Evolutionary conservation across 1,140 invertebrate species (phyloP).

Genomic region (Plodia interpunctella): DNA sequence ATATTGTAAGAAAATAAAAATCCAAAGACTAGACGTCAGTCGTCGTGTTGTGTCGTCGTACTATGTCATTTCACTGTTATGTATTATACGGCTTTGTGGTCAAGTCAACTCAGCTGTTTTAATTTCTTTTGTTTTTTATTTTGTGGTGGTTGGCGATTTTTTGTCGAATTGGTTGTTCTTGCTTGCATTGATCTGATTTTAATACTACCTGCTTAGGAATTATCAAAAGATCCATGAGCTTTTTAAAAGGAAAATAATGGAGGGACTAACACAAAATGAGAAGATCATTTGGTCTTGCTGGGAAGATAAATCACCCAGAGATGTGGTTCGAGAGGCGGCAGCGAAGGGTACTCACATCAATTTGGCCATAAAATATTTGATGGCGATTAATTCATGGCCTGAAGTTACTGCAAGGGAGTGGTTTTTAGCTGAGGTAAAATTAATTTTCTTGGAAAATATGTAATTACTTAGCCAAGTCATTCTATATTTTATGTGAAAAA

Average conservation of each 20-base stretch:
- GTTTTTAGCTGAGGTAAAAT: conserved; percentile 77
- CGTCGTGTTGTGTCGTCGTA: too few relatives aligned
- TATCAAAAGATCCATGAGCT: background rate
- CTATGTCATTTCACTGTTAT: too few relatives aligned
- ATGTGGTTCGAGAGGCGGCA: conserved; percentile 81
- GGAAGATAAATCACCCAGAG: conserved; percentile 76
- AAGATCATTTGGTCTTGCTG: conserved; percentile 79
- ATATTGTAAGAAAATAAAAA: too few relatives aligned
- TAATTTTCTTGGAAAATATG: background rate
- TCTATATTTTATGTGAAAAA: too few relatives aligned
- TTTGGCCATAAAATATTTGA: conserved; percentile 78
- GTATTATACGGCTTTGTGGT: too few relatives aligned
- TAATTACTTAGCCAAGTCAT: too few relatives aligned
- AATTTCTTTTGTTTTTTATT: too few relatives aligned
- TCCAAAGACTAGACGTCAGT: too few relatives aligned
- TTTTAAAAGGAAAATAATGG: conserved; percentile 46
- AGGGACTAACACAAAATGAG: conserved; percentile 75
- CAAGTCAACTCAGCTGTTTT: too few relatives aligned
- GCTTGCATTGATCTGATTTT: background rate
- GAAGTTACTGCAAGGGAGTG: conserved; percentile 74
- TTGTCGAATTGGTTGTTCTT: background rate
- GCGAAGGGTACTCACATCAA: conserved; percentile 80
- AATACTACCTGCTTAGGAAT: too few relatives aligned
- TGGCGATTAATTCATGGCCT: conserved; percentile 74
- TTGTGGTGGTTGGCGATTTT: too few relatives aligned